A percentile compares a stretch with the other conserved stretches of the same genome.
Evolutionary conservation across 2,113 vertebrate genomes (phyloP).

Genomic region (Pygoscelis adeliae): DNA sequence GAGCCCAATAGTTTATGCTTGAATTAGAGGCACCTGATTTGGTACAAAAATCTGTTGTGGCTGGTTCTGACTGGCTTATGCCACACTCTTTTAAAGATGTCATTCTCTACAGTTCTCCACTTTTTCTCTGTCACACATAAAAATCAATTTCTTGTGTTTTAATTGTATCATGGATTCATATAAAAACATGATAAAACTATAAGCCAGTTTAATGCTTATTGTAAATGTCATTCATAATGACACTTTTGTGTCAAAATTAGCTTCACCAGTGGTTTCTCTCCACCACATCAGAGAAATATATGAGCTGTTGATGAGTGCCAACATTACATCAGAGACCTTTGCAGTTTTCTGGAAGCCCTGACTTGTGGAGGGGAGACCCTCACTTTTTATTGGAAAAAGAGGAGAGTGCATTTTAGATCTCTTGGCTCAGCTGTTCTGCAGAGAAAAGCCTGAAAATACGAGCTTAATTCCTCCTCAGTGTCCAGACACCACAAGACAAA

Average conservation of each 20-base stretch:
- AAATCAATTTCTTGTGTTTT: neutral
- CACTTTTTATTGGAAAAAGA: neutral
- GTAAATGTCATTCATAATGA: neutral
- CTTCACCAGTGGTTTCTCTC: neutral
- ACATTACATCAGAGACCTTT: neutral
- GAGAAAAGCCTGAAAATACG: neutral
- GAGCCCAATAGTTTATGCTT: neutral
- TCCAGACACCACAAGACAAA: neutral
- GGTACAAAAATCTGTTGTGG: neutral
- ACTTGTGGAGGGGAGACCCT: neutral
- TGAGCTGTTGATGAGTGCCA: neutral
- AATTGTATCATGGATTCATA: neutral
- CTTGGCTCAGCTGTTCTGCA: neutral
- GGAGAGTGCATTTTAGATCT: neutral
- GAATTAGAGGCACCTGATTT: neutral
- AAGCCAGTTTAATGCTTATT: neutral
- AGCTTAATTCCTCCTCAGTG: neutral
- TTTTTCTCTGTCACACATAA: neutral
- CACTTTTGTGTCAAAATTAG: neutral
- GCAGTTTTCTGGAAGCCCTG: neutral
- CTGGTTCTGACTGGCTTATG: neutral
- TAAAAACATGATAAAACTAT: neutral
- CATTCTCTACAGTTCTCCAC: neutral
- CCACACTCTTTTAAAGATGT: neutral
- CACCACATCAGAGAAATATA: accelerated